phyloP scores from a whole-genome alignment of 1,140 invertebrate genomes.

The Aphelinus certus region DNA sequence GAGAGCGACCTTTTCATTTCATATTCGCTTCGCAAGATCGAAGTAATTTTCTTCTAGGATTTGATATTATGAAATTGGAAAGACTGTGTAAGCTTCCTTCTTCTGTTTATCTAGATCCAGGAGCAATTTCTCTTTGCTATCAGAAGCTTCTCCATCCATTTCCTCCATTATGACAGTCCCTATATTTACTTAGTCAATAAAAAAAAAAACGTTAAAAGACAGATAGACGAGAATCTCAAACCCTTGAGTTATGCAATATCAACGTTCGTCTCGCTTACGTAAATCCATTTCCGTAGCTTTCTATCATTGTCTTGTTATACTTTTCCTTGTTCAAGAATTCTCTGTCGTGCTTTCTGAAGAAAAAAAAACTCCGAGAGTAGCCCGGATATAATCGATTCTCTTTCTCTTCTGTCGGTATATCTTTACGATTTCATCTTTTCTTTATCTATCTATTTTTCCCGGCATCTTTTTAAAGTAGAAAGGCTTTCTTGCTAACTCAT shows the following conservation, averaged over 20 bases:
- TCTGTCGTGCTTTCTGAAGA: not conserved
- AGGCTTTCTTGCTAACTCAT: not conserved
- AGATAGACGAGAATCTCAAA: slow-evolving; percentile 6
- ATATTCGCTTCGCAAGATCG: no score
- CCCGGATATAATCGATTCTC: slow-evolving; percentile 5
- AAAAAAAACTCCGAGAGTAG: slow-evolving; percentile 17
- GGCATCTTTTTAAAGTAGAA: not conserved
- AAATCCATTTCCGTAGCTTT: slow-evolving; percentile 32
- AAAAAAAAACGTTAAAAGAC: slow-evolving; percentile 1
- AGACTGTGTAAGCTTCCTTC: slow-evolving; percentile 5
- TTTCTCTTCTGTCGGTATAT: not conserved
- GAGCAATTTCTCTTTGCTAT: slow-evolving; percentile 4
- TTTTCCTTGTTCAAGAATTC: slow-evolving; percentile 4
- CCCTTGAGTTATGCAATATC: slow-evolving; percentile 26
- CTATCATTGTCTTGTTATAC: slow-evolving; percentile 20
- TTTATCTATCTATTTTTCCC: not conserved
- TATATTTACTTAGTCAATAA: slow-evolving; percentile 9
- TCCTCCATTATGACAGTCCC: not conserved
- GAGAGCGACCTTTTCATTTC: not conserved
- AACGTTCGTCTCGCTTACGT: slow-evolving; percentile 20
- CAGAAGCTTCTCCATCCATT: slow-evolving; percentile 3
- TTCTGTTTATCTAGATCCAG: not conserved
- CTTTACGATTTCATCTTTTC: not conserved
- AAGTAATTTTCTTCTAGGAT: no score
- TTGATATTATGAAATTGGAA: slow-evolving; percentile 17